Percentiles rank a stretch among this genome's conserved stretches.
Conservation (phyloP, 2,113 vertebrate genomes). For the Channa argus region DNA sequence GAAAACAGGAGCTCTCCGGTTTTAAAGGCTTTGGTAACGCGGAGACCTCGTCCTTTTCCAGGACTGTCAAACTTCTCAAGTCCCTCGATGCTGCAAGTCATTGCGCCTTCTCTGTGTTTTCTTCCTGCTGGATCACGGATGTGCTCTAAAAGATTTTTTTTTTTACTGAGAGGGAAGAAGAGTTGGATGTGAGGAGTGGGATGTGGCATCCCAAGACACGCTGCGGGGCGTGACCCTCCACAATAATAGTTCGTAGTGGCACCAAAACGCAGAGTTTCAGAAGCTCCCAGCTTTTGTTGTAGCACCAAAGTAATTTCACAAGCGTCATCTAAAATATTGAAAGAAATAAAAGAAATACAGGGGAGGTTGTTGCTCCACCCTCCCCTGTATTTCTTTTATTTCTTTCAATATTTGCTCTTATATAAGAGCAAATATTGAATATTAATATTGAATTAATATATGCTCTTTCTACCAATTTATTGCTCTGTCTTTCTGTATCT, state of each 20-base stretch:
- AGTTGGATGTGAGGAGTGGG: not conserved
- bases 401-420: no score
- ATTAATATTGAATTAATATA: no score
- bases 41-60: conserved; percentile 91
- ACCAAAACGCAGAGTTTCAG: not conserved
- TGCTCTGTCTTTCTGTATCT: no score
- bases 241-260: conserved; percentile 14
- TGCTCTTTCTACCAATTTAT: no score
- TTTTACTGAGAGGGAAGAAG: not conserved
- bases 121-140: conserved; percentile 2
- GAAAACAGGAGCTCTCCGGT: conserved; percentile 90
- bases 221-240: conserved; percentile 31
- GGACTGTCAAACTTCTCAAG: conserved; percentile 89
- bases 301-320: no score
- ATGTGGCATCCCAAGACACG: not conserved
- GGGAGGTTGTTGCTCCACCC: no score
- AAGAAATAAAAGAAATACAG: no score
- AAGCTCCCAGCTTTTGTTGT: no score
- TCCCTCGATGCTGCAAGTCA: conserved; percentile 79
- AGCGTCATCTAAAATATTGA: no score
- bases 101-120: conserved; percentile 20
- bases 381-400: no score
- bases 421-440: no score
- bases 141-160: no score
- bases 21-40: conserved; percentile 83